phyloP scores from a whole-genome alignment of 1,140 invertebrate genomes.

The Eulimnadia texana region DNA sequence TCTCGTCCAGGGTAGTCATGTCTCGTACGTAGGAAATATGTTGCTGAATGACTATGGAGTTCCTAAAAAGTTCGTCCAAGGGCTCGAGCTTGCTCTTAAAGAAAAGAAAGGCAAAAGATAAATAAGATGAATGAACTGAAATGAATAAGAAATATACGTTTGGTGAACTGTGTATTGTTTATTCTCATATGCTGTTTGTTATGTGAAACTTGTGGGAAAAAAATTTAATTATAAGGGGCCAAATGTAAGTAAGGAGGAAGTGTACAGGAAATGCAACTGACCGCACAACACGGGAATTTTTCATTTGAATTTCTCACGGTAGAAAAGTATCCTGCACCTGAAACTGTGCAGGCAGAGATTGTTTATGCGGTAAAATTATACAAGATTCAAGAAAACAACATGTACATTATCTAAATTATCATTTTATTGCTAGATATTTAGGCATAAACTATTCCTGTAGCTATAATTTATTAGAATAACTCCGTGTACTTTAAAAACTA shows the following conservation, averaged over 20 bases:
- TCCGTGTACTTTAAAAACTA: too few species aligned
- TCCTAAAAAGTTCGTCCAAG: constrained; percentile 23
- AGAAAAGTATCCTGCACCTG: background rate
- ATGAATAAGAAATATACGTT: background rate
- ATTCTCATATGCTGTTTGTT: background rate
- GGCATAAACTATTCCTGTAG: too few species aligned
- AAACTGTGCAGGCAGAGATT: too few species aligned
- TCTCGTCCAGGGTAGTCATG: constrained; percentile 81
- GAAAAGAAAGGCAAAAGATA: constrained; percentile 10
- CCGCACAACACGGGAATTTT: background rate
- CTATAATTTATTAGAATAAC: too few species aligned
- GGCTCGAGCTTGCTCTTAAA: constrained; percentile 22
- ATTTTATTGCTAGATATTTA: too few species aligned
- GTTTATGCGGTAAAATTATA: too few species aligned
- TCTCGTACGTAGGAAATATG: constrained; percentile 55
- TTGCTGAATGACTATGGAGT: constrained; percentile 36
- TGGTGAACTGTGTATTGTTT: too few species aligned
- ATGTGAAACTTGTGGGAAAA: background rate
- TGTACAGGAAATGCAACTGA: background rate
- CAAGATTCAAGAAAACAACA: too few species aligned
- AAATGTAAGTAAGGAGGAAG: background rate
- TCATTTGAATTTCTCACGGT: background rate
- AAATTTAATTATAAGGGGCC: too few species aligned
- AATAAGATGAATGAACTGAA: background rate
- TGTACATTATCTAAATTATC: too few species aligned